Evolutionary conservation across 53 echinoderm and acorn worm genomes (phyloP).

Genomic region (Mesocentrotus franciscanus): DNA sequence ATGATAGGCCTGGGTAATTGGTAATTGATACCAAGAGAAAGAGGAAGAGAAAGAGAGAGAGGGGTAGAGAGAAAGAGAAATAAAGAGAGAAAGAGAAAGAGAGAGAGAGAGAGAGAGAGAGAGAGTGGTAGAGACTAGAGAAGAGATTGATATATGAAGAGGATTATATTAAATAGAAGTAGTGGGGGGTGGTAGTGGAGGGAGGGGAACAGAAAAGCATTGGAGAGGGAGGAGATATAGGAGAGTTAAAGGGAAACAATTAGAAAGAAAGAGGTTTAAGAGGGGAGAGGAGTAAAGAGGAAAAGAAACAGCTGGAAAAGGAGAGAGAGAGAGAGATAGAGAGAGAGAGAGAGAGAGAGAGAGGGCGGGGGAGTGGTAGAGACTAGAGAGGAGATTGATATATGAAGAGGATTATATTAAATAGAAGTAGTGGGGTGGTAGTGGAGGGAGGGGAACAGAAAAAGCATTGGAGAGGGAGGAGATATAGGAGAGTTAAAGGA

Average conservation of each 20-base stretch:
- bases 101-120: too few species aligned
- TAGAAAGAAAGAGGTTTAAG: background rate
- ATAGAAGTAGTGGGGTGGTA: too few species aligned
- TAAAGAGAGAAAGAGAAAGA: background rate
- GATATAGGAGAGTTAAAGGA: background rate
- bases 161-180: too few species aligned
- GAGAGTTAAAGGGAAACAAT: background rate
- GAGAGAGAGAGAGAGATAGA: background rate
- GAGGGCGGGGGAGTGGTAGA: background rate
- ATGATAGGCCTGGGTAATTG: background rate
- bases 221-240: background rate
- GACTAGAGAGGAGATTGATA: too few species aligned
- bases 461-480: too few species aligned
- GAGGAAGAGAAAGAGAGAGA: background rate
- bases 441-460: too few species aligned
- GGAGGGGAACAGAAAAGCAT: background rate
- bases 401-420: too few species aligned
- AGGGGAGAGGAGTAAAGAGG: background rate
- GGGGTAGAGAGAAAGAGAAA: background rate
- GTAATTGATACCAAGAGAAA: background rate
- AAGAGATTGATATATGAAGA: too few species aligned
- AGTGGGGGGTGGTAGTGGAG: too few species aligned
- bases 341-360: background rate
- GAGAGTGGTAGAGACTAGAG: too few species aligned
- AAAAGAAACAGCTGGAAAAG: too few species aligned